Conservation (phyloP, 2,113 vertebrate genomes). For the Chinchilla lanigera region DNA sequence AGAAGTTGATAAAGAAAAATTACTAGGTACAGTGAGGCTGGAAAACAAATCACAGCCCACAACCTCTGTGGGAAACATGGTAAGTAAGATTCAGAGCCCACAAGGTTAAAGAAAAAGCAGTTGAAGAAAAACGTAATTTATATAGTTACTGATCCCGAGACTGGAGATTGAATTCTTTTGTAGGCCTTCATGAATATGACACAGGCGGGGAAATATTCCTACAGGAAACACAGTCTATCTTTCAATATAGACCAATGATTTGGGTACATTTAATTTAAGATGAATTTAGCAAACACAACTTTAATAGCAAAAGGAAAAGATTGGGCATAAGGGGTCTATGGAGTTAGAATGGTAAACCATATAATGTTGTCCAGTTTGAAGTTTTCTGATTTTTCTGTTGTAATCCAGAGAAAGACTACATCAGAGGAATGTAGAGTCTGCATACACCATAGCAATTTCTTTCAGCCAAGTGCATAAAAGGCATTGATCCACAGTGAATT, state of each 20-base stretch:
- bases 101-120: not conserved
- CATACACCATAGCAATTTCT: not conserved
- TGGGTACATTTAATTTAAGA: not conserved
- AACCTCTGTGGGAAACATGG: not conserved
- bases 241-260: not conserved
- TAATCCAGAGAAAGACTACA: not conserved
- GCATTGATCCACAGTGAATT: not conserved
- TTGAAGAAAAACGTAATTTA: not conserved
- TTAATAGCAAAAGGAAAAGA: not conserved
- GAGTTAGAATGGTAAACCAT: not conserved
- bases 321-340: not conserved
- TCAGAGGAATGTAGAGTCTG: not conserved
- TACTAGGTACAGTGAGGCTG: not conserved
- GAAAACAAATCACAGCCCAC: not conserved
- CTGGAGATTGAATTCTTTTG: not conserved
- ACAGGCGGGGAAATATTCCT: not conserved
- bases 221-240: not conserved
- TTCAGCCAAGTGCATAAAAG: not conserved
- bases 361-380: not conserved
- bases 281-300: not conserved
- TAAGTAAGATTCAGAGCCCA: not conserved
- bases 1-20: not conserved
- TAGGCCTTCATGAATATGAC: not conserved
- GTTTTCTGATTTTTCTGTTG: constrained; percentile 28
- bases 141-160: not conserved